Evolutionary conservation across 1,140 invertebrate species (phyloP).

Genomic region (Pseudomyrmex gracilis): DNA sequence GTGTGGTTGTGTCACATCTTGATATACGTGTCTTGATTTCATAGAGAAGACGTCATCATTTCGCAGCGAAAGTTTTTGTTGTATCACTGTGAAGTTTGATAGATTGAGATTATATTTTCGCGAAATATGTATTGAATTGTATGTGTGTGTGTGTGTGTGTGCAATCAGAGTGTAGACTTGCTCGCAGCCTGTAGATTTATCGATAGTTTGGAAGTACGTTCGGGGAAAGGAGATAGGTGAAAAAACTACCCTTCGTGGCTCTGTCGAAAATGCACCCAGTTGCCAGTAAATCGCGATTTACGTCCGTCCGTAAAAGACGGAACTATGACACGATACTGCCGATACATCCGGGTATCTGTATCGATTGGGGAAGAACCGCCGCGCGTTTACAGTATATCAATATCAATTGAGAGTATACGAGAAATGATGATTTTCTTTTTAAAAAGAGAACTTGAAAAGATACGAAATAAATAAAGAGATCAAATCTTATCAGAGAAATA

Average conservation of each 20-base stretch:
- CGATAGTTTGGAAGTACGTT: conserved; percentile 26
- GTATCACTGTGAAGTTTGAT: neutral
- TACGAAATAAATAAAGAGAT: neutral
- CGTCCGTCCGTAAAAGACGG: conserved; percentile 73
- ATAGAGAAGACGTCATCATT: neutral
- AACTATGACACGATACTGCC: conserved; percentile 73
- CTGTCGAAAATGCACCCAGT: conserved; percentile 56
- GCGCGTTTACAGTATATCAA: neutral
- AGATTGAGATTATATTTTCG: conserved; percentile 4
- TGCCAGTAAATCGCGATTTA: conserved; percentile 78
- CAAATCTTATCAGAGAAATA: neutral
- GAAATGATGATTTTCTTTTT: conserved; percentile 31
- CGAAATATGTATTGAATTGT: conserved; percentile 1
- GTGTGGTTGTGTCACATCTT: too few species aligned
- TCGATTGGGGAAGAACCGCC: conserved; percentile 57
- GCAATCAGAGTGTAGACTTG: conserved; percentile 20
- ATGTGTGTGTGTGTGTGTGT: neutral
- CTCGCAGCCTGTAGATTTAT: conserved; percentile 21
- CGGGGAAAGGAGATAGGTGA: conserved; percentile 19
- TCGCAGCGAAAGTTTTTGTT: neutral
- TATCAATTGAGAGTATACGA: conserved; percentile 20
- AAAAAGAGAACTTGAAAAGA: neutral
- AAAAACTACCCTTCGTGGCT: conserved; percentile 38
- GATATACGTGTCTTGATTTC: too few species aligned
- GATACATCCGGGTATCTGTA: conserved; percentile 63